Base-by-base conservation (phyloP, 2,113 vertebrate genomes). In the Chloropsis hardwickii region DNA sequence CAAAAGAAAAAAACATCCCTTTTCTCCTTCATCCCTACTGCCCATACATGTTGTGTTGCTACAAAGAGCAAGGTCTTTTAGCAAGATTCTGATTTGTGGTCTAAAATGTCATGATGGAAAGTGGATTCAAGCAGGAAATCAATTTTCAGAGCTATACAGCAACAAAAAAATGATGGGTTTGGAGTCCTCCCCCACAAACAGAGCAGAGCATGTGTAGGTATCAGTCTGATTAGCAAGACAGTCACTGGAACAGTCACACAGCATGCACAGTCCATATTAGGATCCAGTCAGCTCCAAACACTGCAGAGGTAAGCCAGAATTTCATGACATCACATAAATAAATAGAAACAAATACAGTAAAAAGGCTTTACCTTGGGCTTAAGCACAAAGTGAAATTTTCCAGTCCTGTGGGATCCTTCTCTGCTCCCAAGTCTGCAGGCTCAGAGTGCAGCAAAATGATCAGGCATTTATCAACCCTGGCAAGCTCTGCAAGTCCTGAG, bases 351-450 rank as follows among this genome's bases (percentile, higher is more conserved):
- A 86, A 60, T 33, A 47, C 8, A 72, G 28, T 19, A 50, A 81
- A 84, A 92, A 74, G 5, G 2, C 29, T 94, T 94, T 95, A 95
- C 94, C 89, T 94, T 60, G 15, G 29, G 5, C 31, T 73, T 79
- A 28, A 90, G 51, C 18, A 78, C 86, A 92, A 88, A 66, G 14
- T 1, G 2, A 61, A 33, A 44, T 42, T 81, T 78, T 74, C 76
- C 90, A 89, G 45, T 74, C 58, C 61, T 44, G 53, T 4, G 12
- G 42, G 47, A 62, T 77, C 23, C 28, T 89, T 35, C 40, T 81
- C 69, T 69, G 58, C 11, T 40, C 37, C 31, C 50, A 70, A 15
- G 54, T 67, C 65, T 93, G 56, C 25, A 78, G 86, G 71, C 21
- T 81, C 35, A 33, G 14, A 20, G 19, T 45, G 47, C 79, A 76